phyloP scores from a whole-genome alignment of 2,888 invertebrate species.

The Epinotia brunnichana region DNA sequence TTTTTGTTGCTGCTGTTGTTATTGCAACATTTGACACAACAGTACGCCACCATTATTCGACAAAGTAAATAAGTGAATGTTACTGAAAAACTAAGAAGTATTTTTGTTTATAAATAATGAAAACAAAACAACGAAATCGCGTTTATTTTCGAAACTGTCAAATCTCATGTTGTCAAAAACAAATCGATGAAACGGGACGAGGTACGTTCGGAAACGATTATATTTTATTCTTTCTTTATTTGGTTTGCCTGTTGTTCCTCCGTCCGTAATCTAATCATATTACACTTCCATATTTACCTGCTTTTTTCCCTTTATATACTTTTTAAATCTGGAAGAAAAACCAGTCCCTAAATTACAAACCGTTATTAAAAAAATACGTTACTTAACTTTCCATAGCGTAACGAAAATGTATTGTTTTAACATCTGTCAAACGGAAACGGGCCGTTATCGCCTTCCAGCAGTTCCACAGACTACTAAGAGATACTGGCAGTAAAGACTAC shows the following conservation, averaged over 20 bases:
- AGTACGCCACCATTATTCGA: slow-evolving; percentile 55
- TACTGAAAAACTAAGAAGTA: neutral
- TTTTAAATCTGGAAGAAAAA: no score
- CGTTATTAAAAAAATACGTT: neutral
- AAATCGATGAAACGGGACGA: neutral
- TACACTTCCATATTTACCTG: neutral
- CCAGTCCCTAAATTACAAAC: no score
- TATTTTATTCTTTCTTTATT: neutral
- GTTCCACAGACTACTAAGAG: no score
- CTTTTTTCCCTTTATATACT: neutral
- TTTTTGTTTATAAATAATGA: slow-evolving; percentile 23
- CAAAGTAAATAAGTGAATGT: neutral
- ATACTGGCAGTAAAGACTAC: no score
- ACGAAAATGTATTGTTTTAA: neutral
- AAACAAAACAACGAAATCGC: slow-evolving; percentile 4
- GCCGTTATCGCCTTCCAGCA: neutral
- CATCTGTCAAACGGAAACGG: neutral
- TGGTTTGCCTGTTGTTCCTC: neutral
- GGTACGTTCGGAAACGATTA: slow-evolving; percentile 2
- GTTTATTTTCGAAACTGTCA: neutral
- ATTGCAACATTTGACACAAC: slow-evolving; percentile 56
- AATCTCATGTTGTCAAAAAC: neutral
- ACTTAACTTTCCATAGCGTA: slow-evolving; percentile 3
- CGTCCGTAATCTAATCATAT: neutral
- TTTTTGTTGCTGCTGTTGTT: slow-evolving; percentile 53